Evolutionary conservation across 1,140 invertebrate species (phyloP).

Genomic region (Sinonovacula constricta): DNA sequence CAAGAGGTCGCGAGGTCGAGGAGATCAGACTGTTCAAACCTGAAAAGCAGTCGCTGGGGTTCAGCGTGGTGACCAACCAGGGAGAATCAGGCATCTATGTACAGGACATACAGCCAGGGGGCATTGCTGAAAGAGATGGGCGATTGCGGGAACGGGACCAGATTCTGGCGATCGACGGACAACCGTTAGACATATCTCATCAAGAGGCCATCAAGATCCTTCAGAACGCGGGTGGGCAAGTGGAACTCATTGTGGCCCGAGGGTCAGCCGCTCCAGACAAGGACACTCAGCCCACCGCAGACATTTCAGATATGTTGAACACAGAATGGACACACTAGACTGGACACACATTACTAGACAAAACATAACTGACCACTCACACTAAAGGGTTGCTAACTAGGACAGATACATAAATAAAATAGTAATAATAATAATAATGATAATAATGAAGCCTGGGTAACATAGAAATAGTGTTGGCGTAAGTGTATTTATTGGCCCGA

Average conservation of each 20-base stretch:
- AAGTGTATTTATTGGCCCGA: too few species aligned
- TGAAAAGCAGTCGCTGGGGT: conserved; percentile 87
- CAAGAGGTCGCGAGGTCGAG: conserved; percentile 83
- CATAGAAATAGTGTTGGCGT: too few species aligned
- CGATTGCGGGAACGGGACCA: conserved; percentile 90
- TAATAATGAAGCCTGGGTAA: too few species aligned
- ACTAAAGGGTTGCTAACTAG: too few species aligned
- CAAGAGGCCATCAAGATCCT: conserved; percentile 90
- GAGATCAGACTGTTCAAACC: conserved; percentile 84
- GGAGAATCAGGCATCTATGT: conserved; percentile 89
- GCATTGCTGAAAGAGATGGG: conserved; percentile 86
- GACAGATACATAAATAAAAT: too few species aligned
- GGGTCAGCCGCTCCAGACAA: conserved; percentile 68
- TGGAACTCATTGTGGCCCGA: conserved; percentile 87
- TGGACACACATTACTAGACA: too few species aligned
- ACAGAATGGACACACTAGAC: too few species aligned
- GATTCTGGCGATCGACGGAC: conserved; percentile 92
- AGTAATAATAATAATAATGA: too few species aligned
- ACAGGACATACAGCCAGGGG: conserved; percentile 86
- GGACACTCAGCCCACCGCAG: conserved; percentile 28
- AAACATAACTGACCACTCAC: too few species aligned
- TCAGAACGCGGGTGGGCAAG: conserved; percentile 87
- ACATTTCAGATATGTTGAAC: conserved; percentile 47
- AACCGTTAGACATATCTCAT: conserved; percentile 91
- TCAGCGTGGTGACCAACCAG: conserved; percentile 85